phyloP scores from a whole-genome alignment of 2,797 vertebrate genomes.

The Cyclura pinguis region DNA sequence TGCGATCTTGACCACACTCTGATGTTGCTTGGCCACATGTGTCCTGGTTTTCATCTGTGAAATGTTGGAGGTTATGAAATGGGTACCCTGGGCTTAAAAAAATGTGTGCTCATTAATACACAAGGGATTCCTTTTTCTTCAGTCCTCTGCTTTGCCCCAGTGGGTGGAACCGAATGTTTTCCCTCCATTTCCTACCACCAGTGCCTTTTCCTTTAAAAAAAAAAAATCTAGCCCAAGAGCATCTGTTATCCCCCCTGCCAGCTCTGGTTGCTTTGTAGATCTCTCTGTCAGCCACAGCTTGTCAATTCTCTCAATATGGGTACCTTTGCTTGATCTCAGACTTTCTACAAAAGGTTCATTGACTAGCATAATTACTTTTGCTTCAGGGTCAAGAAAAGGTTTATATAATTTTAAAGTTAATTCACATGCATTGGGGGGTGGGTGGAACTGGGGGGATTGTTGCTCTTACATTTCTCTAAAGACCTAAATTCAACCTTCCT shows the following conservation, averaged over 20 bases:
- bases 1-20: no score
- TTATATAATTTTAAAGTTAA: constrained; percentile 66
- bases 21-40: no score
- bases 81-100: not conserved
- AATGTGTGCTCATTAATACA: not conserved
- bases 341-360: constrained; percentile 63
- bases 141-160: no score
- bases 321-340: constrained; percentile 52
- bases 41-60: no score
- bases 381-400: constrained; percentile 64
- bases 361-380: constrained; percentile 63
- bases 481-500: constrained; percentile 65
- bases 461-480: constrained; percentile 47
- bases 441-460: no score
- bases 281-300: constrained; percentile 17
- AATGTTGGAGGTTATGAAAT: not conserved
- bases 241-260: not conserved
- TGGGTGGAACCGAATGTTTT: not conserved
- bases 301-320: constrained; percentile 20
- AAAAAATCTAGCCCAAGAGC: no score
- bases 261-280: constrained; percentile 31
- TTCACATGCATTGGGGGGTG: constrained; percentile 18
- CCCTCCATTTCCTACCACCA: not conserved
- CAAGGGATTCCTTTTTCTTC: constrained; percentile 5
- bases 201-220: constrained; percentile 48